A percentile compares a stretch with the other conserved stretches of the same genome.
These are phyloP conservation scores for Triops cancriformis DNA, from an alignment of 1,140 invertebrate species.

Conservation along the genomic window DNA sequence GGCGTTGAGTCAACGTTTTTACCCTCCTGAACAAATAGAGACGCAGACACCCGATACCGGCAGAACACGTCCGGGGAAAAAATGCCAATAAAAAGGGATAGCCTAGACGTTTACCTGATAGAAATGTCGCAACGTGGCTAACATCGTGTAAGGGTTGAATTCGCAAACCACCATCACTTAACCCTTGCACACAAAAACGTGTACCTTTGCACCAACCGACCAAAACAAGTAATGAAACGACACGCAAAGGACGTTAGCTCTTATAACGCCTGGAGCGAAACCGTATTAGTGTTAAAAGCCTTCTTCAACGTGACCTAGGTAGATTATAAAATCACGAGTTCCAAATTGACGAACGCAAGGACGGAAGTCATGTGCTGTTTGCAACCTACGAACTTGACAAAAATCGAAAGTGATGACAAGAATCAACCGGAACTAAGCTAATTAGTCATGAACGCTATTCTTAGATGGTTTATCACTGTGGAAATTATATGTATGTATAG, in stretches of 20 bases:
- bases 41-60: too few relatives aligned
- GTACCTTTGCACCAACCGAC: neutral
- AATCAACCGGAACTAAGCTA: neutral
- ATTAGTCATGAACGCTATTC: neutral
- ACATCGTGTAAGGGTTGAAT: neutral
- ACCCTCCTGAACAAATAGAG: too few relatives aligned
- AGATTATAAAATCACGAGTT: constrained; percentile 2
- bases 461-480: neutral
- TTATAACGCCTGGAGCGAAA: neutral
- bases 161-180: neutral
- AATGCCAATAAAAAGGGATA: too few relatives aligned
- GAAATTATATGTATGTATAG: constrained; percentile 1
- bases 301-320: constrained; percentile 3
- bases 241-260: neutral
- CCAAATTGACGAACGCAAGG: neutral
- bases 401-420: neutral
- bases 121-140: neutral
- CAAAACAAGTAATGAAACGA: neutral
- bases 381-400: neutral
- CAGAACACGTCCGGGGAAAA: too few relatives aligned
- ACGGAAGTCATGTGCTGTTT: neutral
- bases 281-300: neutral
- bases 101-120: neutral
- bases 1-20: neutral
- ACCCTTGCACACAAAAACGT: neutral